phyloP scores from a whole-genome alignment of 1,140 invertebrate genomes.

The Vollenhovia emeryi region DNA sequence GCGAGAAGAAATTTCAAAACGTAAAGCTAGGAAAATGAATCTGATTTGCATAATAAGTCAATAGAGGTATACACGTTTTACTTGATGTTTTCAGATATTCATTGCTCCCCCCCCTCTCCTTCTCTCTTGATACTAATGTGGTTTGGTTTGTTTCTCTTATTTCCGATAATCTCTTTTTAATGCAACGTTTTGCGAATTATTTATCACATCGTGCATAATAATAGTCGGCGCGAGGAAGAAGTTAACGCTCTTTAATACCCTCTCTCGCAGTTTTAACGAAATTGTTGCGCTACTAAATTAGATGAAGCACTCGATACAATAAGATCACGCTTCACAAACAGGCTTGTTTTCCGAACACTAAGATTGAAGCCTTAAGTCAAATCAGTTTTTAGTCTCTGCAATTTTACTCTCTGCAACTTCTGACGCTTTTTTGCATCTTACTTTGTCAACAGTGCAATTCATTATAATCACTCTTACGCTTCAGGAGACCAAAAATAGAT shows the following conservation, averaged over 20 bases:
- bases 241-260: neutral
- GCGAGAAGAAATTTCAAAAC: neutral
- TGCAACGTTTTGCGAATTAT: constrained; percentile 8
- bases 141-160: constrained; percentile 1
- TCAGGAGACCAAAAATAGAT: neutral
- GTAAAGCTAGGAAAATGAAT: neutral
- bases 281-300: neutral
- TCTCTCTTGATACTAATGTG: too few relatives aligned
- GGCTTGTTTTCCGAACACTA: neutral
- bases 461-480: neutral
- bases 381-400: neutral
- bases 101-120: too few relatives aligned
- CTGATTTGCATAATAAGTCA: neutral
- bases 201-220: constrained; percentile 1
- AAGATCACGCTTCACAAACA: neutral
- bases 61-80: neutral
- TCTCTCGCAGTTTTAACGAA: neutral
- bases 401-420: neutral
- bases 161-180: neutral
- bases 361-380: neutral
- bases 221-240: neutral
- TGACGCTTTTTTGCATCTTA: neutral
- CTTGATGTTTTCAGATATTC: neutral
- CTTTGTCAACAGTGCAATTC: neutral
- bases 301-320: neutral